Conservation (phyloP, 2,888 invertebrate genomes). For the Drosophila imparisetae region DNA sequence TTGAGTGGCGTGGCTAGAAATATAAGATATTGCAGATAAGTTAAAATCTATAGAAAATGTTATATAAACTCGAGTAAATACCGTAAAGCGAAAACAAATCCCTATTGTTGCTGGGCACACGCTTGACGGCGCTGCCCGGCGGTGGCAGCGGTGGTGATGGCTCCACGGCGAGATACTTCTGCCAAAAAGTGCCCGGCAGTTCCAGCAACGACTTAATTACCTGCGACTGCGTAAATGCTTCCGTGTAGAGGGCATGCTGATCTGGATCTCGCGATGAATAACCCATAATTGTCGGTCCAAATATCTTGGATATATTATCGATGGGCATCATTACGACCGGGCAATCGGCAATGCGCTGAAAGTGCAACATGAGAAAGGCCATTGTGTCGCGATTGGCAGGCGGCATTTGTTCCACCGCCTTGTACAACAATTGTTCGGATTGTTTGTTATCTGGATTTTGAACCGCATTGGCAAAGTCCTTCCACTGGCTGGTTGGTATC, state of each 20-base stretch:
- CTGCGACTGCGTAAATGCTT: slow-evolving; percentile 91
- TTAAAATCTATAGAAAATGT: not conserved
- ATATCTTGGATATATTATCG: slow-evolving; percentile 94
- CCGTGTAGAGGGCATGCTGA: slow-evolving; percentile 89
- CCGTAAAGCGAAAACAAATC: slow-evolving; percentile 81
- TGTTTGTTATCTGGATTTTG: slow-evolving; percentile 87
- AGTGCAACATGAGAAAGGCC: slow-evolving; percentile 95
- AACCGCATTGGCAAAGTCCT: slow-evolving; percentile 86
- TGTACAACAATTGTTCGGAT: slow-evolving; percentile 86
- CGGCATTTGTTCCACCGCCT: slow-evolving; percentile 93
- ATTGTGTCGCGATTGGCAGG: slow-evolving; percentile 97
- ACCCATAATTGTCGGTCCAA: slow-evolving; percentile 97
- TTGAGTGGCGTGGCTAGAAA: slow-evolving; percentile 82
- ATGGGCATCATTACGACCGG: slow-evolving; percentile 96
- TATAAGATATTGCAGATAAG: not conserved
- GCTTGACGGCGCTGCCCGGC: slow-evolving; percentile 52
- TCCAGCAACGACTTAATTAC: slow-evolving; percentile 90
- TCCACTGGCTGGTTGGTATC: slow-evolving; percentile 92
- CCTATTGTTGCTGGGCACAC: slow-evolving; percentile 68
- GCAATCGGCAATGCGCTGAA: slow-evolving; percentile 94
- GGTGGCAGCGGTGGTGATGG: slow-evolving; percentile 35
- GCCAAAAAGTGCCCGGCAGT: slow-evolving; percentile 91
- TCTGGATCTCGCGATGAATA: slow-evolving; percentile 91
- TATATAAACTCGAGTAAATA: slow-evolving; percentile 34
- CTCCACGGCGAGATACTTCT: slow-evolving; percentile 73